Percentiles rank a stretch among this genome's conserved stretches.
These are phyloP conservation scores for Brachionus asplanchnoidis DNA, from an alignment of 1,140 invertebrate species.

Conservation along the genomic window DNA sequence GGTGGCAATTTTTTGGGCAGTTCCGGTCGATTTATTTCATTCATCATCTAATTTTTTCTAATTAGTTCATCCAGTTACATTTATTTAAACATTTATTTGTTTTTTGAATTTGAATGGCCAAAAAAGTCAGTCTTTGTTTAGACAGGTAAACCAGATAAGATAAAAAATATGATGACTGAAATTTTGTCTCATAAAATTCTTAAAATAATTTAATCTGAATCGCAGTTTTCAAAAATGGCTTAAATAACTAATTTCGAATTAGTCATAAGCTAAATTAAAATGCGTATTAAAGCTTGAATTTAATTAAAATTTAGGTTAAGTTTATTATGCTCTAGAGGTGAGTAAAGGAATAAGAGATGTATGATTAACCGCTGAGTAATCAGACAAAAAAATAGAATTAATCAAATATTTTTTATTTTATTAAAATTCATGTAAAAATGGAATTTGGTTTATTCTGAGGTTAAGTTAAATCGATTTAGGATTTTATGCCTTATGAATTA, in stretches of 20 bases:
- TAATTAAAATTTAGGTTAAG: not conserved
- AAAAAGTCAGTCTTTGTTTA: not conserved
- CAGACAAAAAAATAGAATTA: too few species aligned
- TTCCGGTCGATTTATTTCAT: not conserved
- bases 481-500: too few species aligned
- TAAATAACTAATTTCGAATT: not conserved
- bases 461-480: too few species aligned
- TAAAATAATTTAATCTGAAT: not conserved
- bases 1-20: not conserved
- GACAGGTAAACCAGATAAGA: not conserved
- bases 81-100: not conserved
- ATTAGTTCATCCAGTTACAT: not conserved
- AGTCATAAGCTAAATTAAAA: not conserved
- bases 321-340: not conserved
- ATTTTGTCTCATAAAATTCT: not conserved
- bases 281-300: not conserved
- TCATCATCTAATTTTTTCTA: not conserved
- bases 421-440: too few species aligned
- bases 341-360: not conserved
- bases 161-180: not conserved
- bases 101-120: not conserved
- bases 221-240: not conserved
- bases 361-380: too few species aligned
- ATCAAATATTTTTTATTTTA: too few species aligned
- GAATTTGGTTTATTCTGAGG: too few species aligned